phyloP scores from a whole-genome alignment of 2,113 vertebrate genomes.

The Channa maculata region DNA sequence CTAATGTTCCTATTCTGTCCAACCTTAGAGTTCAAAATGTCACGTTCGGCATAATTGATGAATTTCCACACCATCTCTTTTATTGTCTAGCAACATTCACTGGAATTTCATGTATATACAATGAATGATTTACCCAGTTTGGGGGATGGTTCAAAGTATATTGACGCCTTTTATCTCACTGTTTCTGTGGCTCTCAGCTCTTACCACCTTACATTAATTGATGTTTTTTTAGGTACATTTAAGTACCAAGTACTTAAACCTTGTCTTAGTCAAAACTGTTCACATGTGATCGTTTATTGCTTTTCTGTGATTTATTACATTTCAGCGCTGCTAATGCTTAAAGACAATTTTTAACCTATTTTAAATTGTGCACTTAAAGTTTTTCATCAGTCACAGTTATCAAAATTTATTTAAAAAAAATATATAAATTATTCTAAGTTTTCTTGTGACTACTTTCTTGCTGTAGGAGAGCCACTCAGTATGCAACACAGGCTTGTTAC shows the following conservation, averaged over 20 bases:
- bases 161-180: background rate
- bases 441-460: background rate
- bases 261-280: background rate
- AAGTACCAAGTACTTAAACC: background rate
- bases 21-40: background rate
- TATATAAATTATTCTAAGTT: no score
- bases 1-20: conserved; percentile 12
- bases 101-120: conserved; percentile 6
- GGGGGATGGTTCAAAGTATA: background rate
- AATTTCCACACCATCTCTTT: background rate
- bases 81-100: background rate
- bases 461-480: no score
- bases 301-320: background rate
- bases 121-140: background rate
- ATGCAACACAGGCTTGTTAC: no score
- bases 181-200: no score
- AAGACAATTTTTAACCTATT: no score
- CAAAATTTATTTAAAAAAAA: no score
- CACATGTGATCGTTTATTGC: background rate
- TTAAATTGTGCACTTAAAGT: no score
- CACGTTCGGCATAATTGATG: conserved; percentile 22
- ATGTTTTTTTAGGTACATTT: no score
- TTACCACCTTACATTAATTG: no score
- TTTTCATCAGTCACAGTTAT: no score
- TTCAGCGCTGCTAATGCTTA: no score